Base-by-base conservation (phyloP, 2,888 invertebrate genomes). In the Noctua janthina region DNA sequence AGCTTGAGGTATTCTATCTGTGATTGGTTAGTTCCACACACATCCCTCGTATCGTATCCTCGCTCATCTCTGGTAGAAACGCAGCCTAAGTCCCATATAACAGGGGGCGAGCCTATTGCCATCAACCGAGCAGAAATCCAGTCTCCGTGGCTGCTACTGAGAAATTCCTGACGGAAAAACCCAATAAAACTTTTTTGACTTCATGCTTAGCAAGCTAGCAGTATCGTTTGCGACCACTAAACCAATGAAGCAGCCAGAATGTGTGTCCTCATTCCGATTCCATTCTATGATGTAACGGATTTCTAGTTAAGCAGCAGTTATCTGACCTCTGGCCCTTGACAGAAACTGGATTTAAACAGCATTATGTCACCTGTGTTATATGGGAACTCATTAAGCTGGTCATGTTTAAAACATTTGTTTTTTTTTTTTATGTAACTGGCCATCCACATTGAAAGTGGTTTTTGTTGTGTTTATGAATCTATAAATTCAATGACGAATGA, bases 381-480 rank as follows among this genome's bases (percentile, higher is more conserved):
- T 59, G 43, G 17, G 5, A 35, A n/a, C 35, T 56, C 29, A 17
- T 77, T 77, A 1, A 11, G 1, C 46, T 17, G 17, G 2, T 59
- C 56, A 67, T 68, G 59, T 59, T 59, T 51, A 43, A 72, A 76
- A 59, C 71, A 67, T 73, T 39, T 10, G 43, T 29, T 20, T 46
- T 46, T 23, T 59, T 71, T 67, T 56, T n/a, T 80, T 80, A 80
- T 80, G n/a, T 81, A 80, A 80, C 56, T 74, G 74, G 20, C 20
- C 15, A n/a, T 1, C 54, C 5, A 11, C 7, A 51, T 51, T 20
- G 74, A 80, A 72, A 79, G 56, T 73, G 80, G 56, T 43, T 49
- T 78, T 46, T 15, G 17, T 5, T 51, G 23, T 78, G 39, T 39
- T 51, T 17, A 43, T 68, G 43, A 15, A n/a, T 29, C 3, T 11